Evolutionary conservation across 2,797 vertebrate species (phyloP).

Genomic region (Sebastes steindachneri): DNA sequence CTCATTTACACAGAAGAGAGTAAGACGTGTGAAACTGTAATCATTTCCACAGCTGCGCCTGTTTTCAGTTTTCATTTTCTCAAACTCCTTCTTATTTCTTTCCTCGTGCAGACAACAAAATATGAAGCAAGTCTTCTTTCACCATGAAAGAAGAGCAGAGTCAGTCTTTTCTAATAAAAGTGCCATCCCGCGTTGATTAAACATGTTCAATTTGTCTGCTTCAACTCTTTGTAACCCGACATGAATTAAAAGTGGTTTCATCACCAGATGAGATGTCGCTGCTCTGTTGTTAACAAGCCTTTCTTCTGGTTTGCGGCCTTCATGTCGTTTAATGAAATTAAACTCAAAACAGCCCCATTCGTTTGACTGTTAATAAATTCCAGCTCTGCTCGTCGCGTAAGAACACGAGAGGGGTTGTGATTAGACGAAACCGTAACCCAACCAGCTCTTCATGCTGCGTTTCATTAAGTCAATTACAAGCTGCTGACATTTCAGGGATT

Average conservation of each 20-base stretch:
- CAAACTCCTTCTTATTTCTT: not conserved
- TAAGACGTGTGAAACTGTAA: not conserved
- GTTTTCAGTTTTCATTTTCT: not conserved
- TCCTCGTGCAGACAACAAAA: not conserved
- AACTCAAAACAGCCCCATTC: conserved; percentile 34
- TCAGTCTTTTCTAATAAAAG: not conserved
- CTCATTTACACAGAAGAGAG: not conserved
- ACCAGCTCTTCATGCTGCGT: not conserved
- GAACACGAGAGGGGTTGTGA: not conserved
- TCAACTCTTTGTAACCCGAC: not conserved
- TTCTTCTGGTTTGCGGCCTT: conserved; percentile 15
- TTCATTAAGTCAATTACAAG: conserved; percentile 39
- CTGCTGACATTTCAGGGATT: conserved; percentile 32
- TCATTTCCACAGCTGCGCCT: not conserved
- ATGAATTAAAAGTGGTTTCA: conserved; percentile 15
- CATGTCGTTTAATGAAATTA: conserved; percentile 19
- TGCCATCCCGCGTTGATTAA: not conserved
- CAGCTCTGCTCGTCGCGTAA: conserved; percentile 25
- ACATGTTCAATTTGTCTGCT: conserved; percentile 15
- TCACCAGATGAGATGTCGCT: conserved; percentile 17
- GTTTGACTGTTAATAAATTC: conserved; percentile 34
- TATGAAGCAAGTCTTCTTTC: not conserved
- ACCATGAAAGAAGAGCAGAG: not conserved
- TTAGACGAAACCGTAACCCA: conserved; percentile 6
- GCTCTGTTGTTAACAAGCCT: conserved; percentile 18